Evolutionary conservation across 1,140 invertebrate genomes (phyloP), one percentile per base, ranked within the genome.

Genomic region (Solenopsis invicta): DNA sequence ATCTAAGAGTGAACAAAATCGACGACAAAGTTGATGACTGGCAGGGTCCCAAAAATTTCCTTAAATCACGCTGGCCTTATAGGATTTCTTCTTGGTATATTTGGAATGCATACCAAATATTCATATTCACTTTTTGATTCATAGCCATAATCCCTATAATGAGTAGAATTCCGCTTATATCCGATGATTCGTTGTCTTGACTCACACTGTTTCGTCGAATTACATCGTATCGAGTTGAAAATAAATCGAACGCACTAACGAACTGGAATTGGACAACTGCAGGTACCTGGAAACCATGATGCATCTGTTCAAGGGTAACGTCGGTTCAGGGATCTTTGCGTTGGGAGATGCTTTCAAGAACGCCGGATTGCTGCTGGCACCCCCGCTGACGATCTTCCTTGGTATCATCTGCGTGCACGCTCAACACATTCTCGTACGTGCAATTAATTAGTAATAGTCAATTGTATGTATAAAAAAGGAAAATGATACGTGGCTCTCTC

Each of bases 291-390:
- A 97, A 93, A 97, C 97, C 0, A 95, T 98, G 86, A 96, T 97
- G 91, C 97, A 98, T 93, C 95, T 97, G 71, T 97, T 98, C 90
- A 97, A 97, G 92, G 97, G 97, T 56, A 97, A 98, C 94, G 96
- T 98, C 67, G 97, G 97, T 62, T 97, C 97, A 0, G 97, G 97
- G 4, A 96, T 98, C 50, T 97, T 97, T 90, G 97, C 97, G 3
- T 97, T 98, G 96, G 97, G 97, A 9, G 97, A 97, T 93, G 97
- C 97, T 10, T 97, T 97, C 92, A 97, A 96, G 92, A 97, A 98
- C 92, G 97, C 97, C 4, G 97, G 97, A 21, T 94, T 98, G 4
- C 77, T 97, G 3, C 95, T 97, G 48, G 97, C 96, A 0, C 96
- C 97, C 0, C 94, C 97, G 13, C 94, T 97, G 16, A 97, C 97